Evolutionary conservation across 2,113 vertebrate species (phyloP), one percentile per base, ranked within the genome.

Genomic region (Protomyctophum bolini): DNA sequence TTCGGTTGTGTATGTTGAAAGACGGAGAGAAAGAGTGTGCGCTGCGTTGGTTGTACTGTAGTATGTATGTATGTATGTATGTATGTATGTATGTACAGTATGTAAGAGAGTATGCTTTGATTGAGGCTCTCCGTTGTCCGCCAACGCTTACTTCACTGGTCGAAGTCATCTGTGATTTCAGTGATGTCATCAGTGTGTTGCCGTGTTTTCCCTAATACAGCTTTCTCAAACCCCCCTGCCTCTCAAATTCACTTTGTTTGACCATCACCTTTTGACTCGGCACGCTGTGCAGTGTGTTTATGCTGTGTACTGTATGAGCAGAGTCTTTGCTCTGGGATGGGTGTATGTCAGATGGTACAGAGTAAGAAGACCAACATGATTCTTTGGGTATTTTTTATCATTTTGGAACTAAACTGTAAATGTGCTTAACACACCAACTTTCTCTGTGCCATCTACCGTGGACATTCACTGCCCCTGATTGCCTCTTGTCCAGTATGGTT

Each of bases 181-280:
- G 74, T 80, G 75, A 74, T 82, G 66, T 82, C 82, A 82, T 88
- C 70, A 28, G 63, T 81, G 75, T 75, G 80, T 90, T 90, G 78
- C 73, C 0, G 82, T 90, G 84, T 64, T 89, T 75, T 76, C 81
- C 64, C 77, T 83, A 75, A 77, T 71, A 66, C 72, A 14, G 65
- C 71, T 63, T 58, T 21, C 48, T 72, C 8, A 54, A 49, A 33
- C 57, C 59, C 59, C 56, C 73, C 75, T 7, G 6, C 74, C 0
- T 33, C 63, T 52, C 21, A 21, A 59, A 77, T 79, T 56, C 60
- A 75, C 66, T 78, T 66, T 63, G 65, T 29, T 75, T 64, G 69
- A 75, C 68, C 69, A 63, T 81, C 68, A 63, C 9, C 29, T 12
- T 66, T 10, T 29, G 56, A 21, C 0, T 55, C 51, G 5, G 33